These are phyloP conservation scores for Diplazon laetatorius DNA, from an alignment of 2,888 invertebrate species.

Conservation along the genomic window DNA sequence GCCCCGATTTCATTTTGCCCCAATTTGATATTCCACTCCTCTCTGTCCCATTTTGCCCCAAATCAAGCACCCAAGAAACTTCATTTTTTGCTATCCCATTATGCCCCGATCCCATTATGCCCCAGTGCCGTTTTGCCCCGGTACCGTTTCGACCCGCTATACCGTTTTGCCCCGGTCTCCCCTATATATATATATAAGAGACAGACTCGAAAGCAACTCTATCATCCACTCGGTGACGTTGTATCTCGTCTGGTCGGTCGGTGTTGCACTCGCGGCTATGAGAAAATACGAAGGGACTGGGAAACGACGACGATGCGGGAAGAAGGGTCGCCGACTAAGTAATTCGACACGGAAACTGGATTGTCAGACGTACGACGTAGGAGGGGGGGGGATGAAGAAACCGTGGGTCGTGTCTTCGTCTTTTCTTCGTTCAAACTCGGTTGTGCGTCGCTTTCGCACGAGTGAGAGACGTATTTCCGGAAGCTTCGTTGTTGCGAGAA, in stretches of 20 bases:
- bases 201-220: slow-evolving; percentile 18
- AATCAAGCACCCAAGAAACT: too few species aligned
- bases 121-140: too few species aligned
- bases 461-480: slow-evolving; percentile 51
- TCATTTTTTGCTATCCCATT: too few species aligned
- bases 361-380: slow-evolving; percentile 67
- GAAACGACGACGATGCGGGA: slow-evolving; percentile 43
- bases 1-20: too few species aligned
- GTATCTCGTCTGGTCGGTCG: slow-evolving; percentile 20
- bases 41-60: too few species aligned
- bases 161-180: too few species aligned
- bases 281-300: slow-evolving; percentile 14
- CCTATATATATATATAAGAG: not conserved
- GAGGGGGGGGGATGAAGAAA: slow-evolving; percentile 31
- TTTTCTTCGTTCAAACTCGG: slow-evolving; percentile 48
- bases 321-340: slow-evolving; percentile 71
- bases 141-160: too few species aligned
- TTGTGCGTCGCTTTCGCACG: slow-evolving; percentile 46
- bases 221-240: slow-evolving; percentile 23
- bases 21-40: too few species aligned
- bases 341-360: slow-evolving; percentile 74
- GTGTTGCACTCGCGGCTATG: not conserved
- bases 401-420: slow-evolving; percentile 28
- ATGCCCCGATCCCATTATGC: too few species aligned
- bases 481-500: slow-evolving; percentile 31